Evolutionary conservation across 64 coral and sea anemone genomes (phyloP), one percentile per base, ranked within the genome.

Genomic region (Hydrozoanthus tunicans): DNA sequence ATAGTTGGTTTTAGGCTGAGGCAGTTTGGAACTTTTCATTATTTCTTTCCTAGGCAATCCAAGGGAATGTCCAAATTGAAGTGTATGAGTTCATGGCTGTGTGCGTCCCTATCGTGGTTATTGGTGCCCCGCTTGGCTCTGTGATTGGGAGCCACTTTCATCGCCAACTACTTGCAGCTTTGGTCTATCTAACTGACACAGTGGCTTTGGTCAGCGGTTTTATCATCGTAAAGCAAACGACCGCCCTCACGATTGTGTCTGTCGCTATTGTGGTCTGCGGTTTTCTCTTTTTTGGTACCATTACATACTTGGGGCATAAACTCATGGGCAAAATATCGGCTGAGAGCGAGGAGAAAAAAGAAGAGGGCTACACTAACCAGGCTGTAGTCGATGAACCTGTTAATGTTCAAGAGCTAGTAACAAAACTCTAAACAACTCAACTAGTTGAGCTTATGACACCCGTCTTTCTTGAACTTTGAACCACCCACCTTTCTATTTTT

Each of bases 101-200:
- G 6, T 94, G 93, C 58, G 81, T 91, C 11, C 93, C 93, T 14
- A 91, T 94, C 66, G 93, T 94, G 25, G 93, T 94, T 15, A 27
- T 91, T 7, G 93, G 93, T 3, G 93, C 93, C 14, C 93, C 93
- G 5, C 56, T 94, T 5, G 93, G 93, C 2, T 94, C 93, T n/a
- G 59, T 91, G 3, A 62, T 94, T 53, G 93, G 93, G 5, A 94
- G 80, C 15, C 93, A 94, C 51, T 94, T 94, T 63, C 93, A 94
- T 68, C 89, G 93, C 4, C 81, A 91, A 68, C 75, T 94, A 23
- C 58, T 94, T 1, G 93, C 93, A 55, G 90, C 80, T 56, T n/a
- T 88, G 14, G 74, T 89, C 9, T 94, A 94, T 61, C 6, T 94
- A 17, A 85, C 77, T 7, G 93, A 94, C 26, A 94, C 93, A 0